Evolutionary conservation across 1,140 invertebrate genomes (phyloP), one percentile per base, ranked within the genome.

Genomic region (Papilio polytes): DNA sequence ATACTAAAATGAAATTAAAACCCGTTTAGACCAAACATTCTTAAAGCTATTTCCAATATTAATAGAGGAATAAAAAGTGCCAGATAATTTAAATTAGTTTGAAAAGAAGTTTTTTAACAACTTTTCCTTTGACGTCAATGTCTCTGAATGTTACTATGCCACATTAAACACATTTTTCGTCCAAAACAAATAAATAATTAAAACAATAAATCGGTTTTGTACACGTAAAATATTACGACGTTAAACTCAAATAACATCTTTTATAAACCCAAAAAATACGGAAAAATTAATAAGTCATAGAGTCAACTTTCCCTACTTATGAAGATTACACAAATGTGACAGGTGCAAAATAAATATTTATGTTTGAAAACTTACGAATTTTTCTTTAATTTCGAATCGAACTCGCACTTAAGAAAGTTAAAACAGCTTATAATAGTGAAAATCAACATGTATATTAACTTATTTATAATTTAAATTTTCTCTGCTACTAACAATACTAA

Each of bases 11-110:
- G 12, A 66, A 26, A 66, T 66, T 66, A 66, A 66, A 66, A 66
- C 59, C 59, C 2, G 59, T 66, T 70, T 70, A 31, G 13, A 59
- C 4, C 26, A 36, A 36, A 70, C 63, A 70, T 70, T 70, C 26
- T 70, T 36, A 70, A 70, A 70, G 12, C 63, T 70, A 70, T 70
- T 70, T 70, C 63, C 4, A 70, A 70, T 70, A 36, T 70, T 70
- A 70, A 70, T 70, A 31, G 63, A 70, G 63, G 63, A 70, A 70
- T 70, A 70, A 70, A 66, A 70, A 70, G 22, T 56, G 53, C 26
- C 13, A 36, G 63, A 12, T 70, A 70, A 70, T 70, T 70, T 70
- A 70, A 31, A 70, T 70, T 70, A 70, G 12, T 70, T 70, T 70
- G 22, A 13, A 70, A 70, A 70, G 26, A 31, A 4, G 22, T 70